These are phyloP conservation scores for Sebastes vulpes DNA, from an alignment of 2,797 vertebrate genomes.

Conservation along the genomic window DNA sequence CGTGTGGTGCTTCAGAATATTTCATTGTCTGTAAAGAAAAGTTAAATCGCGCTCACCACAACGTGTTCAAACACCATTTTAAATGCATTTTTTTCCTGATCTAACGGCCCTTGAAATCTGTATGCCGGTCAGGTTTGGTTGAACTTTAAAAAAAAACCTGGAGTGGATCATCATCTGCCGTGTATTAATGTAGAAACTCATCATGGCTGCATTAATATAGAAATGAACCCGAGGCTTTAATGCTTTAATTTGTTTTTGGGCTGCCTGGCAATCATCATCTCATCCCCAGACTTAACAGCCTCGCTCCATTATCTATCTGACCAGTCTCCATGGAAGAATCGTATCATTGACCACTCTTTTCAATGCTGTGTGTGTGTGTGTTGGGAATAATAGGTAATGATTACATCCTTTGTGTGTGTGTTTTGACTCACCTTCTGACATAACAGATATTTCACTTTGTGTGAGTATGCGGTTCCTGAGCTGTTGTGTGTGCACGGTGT, in stretches of 20 bases:
- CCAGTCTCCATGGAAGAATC: constrained; percentile 23
- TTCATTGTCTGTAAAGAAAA: not conserved
- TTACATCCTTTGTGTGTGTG: not conserved
- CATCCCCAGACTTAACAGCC: constrained; percentile 35
- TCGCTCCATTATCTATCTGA: constrained; percentile 45
- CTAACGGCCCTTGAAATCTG: constrained; percentile 16
- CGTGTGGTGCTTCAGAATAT: not conserved
- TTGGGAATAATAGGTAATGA: no score
- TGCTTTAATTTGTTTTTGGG: constrained; percentile 61
- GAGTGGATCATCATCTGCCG: constrained; percentile 30
- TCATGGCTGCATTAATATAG: constrained; percentile 46
- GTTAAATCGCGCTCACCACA: not conserved
- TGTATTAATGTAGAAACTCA: constrained; percentile 46
- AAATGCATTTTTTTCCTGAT: not conserved
- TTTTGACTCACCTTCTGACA: not conserved
- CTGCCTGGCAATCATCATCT: constrained; percentile 51
- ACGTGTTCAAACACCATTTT: not conserved
- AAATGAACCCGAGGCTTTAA: constrained; percentile 43
- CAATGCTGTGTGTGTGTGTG: not conserved
- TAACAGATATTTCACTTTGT: not conserved
- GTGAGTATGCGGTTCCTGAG: not conserved
- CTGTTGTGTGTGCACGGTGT: not conserved
- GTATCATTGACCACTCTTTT: constrained; percentile 5
- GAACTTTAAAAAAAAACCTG: constrained; percentile 25
- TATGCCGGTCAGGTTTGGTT: constrained; percentile 26